Conservation (phyloP, 2,797 vertebrate species). For the Notoglanidium macrostoma region DNA sequence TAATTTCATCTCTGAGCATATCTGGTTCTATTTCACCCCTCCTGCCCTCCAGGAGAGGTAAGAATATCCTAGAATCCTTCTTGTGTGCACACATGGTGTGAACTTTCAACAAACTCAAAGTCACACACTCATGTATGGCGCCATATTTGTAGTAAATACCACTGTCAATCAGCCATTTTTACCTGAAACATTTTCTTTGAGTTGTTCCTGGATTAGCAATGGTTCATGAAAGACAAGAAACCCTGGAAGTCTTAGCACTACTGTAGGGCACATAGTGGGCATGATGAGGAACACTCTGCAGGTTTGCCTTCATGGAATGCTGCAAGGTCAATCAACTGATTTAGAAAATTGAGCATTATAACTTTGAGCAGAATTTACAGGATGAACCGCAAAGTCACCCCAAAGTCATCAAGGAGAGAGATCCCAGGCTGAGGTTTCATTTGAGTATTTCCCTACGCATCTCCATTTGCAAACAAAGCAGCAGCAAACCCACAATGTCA, state of each 20-base stretch:
- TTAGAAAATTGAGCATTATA: too few species aligned
- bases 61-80: not conserved
- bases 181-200: not conserved
- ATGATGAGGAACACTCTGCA: not conserved
- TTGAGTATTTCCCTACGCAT: too few species aligned
- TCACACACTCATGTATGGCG: not conserved
- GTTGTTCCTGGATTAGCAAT: too few species aligned
- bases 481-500: too few species aligned
- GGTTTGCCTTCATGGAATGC: not conserved
- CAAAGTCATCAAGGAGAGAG: not conserved
- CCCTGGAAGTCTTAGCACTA: not conserved
- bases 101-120: not conserved
- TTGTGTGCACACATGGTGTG: not conserved
- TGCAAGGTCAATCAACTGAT: too few species aligned
- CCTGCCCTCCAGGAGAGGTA: too few species aligned
- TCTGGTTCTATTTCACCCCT: not conserved
- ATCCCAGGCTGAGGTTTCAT: too few species aligned
- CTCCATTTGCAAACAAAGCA: too few species aligned
- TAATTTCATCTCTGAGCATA: not conserved
- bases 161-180: not conserved
- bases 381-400: not conserved
- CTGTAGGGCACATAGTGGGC: too few species aligned
- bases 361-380: not conserved
- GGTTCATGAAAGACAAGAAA: not conserved
- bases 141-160: not conserved